Evolutionary conservation across 1,140 invertebrate genomes (phyloP).

Genomic region (Atta cephalotes): DNA sequence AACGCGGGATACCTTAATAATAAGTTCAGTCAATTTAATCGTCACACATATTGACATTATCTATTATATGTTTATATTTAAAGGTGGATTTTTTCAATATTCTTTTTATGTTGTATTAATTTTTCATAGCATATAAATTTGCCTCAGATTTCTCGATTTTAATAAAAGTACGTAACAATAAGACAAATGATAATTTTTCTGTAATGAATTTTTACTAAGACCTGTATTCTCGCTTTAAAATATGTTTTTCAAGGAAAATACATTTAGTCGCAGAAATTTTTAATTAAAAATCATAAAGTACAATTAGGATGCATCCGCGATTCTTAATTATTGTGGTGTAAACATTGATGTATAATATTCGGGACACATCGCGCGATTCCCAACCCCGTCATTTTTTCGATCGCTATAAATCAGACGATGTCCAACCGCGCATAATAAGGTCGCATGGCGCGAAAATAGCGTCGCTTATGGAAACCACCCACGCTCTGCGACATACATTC

Average conservation of each 20-base stretch:
- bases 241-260: neutral
- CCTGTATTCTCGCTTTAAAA: neutral
- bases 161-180: neutral
- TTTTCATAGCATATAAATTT: neutral
- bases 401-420: slow-evolving; percentile 53
- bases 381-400: slow-evolving; percentile 51
- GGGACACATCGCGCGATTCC: neutral
- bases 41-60: neutral
- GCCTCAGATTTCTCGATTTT: neutral
- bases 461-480: slow-evolving; percentile 57
- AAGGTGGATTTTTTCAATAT: neutral
- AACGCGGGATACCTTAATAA: neutral
- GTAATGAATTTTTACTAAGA: neutral
- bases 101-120: neutral
- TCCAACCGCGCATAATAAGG: slow-evolving; percentile 27
- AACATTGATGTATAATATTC: slow-evolving; percentile 7
- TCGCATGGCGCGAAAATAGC: slow-evolving; percentile 50
- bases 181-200: neutral
- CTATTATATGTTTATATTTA: neutral
- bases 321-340: neutral
- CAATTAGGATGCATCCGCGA: neutral
- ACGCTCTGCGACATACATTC: slow-evolving; percentile 52
- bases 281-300: too few relatives aligned
- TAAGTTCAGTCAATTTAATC: neutral
- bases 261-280: neutral